Evolutionary conservation across 2,113 vertebrate genomes (phyloP).

Genomic region (Sturnira hondurensis): DNA sequence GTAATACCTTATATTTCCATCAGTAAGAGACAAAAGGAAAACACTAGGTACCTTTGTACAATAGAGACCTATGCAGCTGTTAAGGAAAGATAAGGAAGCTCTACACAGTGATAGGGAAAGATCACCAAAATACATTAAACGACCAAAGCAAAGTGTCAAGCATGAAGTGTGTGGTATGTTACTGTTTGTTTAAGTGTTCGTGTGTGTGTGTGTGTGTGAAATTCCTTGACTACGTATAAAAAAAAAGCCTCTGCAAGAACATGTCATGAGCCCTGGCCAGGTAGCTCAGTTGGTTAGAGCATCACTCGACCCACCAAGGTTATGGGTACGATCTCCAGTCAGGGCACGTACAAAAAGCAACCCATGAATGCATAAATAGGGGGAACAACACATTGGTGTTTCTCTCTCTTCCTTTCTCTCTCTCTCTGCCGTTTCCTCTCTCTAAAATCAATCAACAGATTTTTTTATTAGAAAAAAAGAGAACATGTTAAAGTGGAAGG

Average conservation of each 20-base stretch:
- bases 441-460: not conserved
- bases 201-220: not conserved
- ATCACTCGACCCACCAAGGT: not conserved
- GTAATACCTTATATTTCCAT: not conserved
- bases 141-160: not conserved
- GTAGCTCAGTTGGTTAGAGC: not conserved
- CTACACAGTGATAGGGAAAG: not conserved
- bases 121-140: not conserved
- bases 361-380: not conserved
- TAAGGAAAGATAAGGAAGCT: not conserved
- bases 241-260: not conserved
- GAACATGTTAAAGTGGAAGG: not conserved
- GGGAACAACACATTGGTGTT: not conserved
- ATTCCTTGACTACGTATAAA: not conserved
- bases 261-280: not conserved
- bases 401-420: not conserved
- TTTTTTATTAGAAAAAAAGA: not conserved
- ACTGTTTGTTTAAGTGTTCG: not conserved
- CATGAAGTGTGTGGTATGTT: not conserved
- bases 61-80: not conserved
- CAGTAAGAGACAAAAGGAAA: not conserved
- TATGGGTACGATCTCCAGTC: not conserved
- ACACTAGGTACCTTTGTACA: not conserved
- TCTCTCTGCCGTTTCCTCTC: not conserved
- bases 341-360: not conserved